Base-by-base conservation (phyloP, 1,140 invertebrate species). In the Heliconius hermathena region DNA sequence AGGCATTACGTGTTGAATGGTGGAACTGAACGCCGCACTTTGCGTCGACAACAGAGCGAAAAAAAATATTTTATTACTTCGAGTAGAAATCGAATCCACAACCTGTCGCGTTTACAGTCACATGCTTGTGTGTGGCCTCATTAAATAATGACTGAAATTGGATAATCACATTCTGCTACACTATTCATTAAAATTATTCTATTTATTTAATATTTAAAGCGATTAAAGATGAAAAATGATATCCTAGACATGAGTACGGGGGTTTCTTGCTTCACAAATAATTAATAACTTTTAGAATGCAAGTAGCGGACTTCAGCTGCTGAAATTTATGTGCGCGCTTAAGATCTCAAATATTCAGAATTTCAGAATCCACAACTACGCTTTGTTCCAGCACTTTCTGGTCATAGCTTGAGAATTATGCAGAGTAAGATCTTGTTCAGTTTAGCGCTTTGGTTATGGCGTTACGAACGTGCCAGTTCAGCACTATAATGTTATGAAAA, bases 291-390 rank as follows among this genome's bases (percentile, higher is more conserved):
- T 66, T 66, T 16, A 66, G 60, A 66, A 66, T 66, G 60, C 60
- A 66, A 66, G 60, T 66, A 11, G 60, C 26, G 60, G 26, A 66
- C 22, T 29, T 66, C 60, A 66, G 22, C 60, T 22, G n/a, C 57
- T 66, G 26, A 66, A 66, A 66, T 66, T 29, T 29, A 66, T 66
- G 60, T 66, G 60, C 60, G 22, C 60, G 60, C 26, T 66, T 11
- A 66, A 29, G 26, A 66, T 66, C 26, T 66, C 60, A 66, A 66
- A 66, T 66, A 66, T 66, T 66, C 60, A 66, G 60, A 66, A 66
- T 66, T 66, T 66, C 60, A 29, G 60, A 16, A 66, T 66, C 60
- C 60, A 26, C 26, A 66, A 66, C 60, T 1, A 66, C 60, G 60
- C 60, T 66, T 66, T 66, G 60, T 66, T 66, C 11, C 26, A 66